These are phyloP conservation scores for Silurus meridionalis DNA, from an alignment of 2,113 vertebrate genomes.

Conservation along the genomic window DNA sequence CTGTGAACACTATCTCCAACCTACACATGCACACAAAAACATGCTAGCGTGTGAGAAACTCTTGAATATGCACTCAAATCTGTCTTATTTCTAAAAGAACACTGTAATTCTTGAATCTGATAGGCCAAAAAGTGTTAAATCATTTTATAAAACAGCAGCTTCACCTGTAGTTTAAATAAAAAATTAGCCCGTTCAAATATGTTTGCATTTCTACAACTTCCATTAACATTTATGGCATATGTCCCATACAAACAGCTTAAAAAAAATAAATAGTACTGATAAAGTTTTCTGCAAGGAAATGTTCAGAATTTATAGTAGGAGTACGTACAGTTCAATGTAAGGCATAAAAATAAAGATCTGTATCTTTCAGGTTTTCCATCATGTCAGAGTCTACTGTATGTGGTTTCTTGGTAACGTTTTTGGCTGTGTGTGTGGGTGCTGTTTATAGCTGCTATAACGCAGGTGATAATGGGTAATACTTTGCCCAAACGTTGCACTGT, in stretches of 20 bases:
- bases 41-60: neutral
- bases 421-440: too few species aligned
- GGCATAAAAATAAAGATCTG: neutral
- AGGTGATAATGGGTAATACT: too few species aligned
- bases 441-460: too few species aligned
- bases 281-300: neutral
- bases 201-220: neutral
- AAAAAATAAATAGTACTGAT: neutral
- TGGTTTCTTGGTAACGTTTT: neutral
- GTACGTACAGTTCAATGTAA: neutral
- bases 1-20: conserved; percentile 71
- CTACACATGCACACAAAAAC: conserved; percentile 58
- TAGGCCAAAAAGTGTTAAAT: neutral
- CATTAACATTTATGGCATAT: neutral
- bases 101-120: neutral
- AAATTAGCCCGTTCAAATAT: neutral
- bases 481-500: too few species aligned
- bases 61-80: neutral
- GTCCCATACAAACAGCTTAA: neutral
- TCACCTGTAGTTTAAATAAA: neutral
- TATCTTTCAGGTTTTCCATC: neutral
- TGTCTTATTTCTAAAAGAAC: neutral
- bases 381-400: neutral
- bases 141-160: neutral
- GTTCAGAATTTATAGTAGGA: neutral